Percentiles rank a stretch among this genome's conserved stretches.
Evolutionary conservation across 2,888 invertebrate species (phyloP).

Genomic region (Sinodicranocentrus sp.): DNA sequence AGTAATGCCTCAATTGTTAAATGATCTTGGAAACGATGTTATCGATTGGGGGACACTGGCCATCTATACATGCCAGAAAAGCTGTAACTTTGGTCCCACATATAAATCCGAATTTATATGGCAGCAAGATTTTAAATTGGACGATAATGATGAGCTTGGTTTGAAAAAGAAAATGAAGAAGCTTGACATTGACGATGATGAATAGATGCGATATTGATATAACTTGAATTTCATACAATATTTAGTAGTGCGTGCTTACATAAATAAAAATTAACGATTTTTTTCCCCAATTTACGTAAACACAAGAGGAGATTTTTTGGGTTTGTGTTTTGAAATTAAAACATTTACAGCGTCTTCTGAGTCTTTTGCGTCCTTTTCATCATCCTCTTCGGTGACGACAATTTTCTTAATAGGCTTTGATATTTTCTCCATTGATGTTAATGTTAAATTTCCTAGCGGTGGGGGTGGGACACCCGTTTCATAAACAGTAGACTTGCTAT

Average conservation of each 20-base stretch:
- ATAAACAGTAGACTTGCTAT: background rate
- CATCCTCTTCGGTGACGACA: conserved; percentile 49
- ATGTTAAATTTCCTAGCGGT: too few relatives aligned
- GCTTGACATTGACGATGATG: conserved; percentile 27
- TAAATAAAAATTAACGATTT: too few relatives aligned
- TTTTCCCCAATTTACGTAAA: background rate
- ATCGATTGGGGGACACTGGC: conserved; percentile 94
- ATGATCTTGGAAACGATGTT: conserved; percentile 84
- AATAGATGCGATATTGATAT: conserved; percentile 4
- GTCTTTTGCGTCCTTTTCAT: conserved; percentile 55
- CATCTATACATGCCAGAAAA: conserved; percentile 90
- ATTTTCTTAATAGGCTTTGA: conserved; percentile 37
- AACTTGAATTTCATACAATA: background rate
- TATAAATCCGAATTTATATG: conserved; percentile 89
- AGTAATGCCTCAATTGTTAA: conserved; percentile 90
- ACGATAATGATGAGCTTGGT: conserved; percentile 37
- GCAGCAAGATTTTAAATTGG: conserved; percentile 86
- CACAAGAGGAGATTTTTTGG: conserved; percentile 32
- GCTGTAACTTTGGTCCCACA: conserved; percentile 84
- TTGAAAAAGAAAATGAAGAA: conserved; percentile 55
- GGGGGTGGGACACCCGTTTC: too few relatives aligned
- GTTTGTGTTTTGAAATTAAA: conserved; percentile 18
- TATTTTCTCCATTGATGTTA: too few relatives aligned
- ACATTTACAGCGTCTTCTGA: conserved; percentile 45
- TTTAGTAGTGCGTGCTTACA: too few relatives aligned